Base-by-base conservation (phyloP, 2,113 vertebrate genomes). In the Austrofundulus limnaeus region DNA sequence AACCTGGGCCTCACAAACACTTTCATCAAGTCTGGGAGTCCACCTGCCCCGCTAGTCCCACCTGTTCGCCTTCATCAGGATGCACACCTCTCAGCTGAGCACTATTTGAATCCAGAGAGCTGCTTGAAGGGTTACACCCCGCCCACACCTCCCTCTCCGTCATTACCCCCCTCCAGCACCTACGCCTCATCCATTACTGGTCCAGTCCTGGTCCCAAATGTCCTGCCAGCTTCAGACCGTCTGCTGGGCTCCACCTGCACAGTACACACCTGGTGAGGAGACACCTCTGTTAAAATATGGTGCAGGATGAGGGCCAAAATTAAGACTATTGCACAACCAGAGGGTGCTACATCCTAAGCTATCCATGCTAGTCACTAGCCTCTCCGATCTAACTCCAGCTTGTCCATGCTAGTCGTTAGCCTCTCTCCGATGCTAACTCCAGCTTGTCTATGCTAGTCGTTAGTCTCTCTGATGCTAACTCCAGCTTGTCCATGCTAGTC, bases 1-100 rank as follows among this genome's bases (percentile, higher is more conserved):
- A n/a, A 7, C 41, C 12, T 86, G 66, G 75, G 80, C 38, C 72
- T 87, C 34, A 81, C 73, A 19, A 73, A 81, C 71, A 85, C 54
- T 42, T 51, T 41, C 21, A n/a, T 80, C 38, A 81, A 62, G 43
- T 10, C 72, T 58, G 77, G 71, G 45, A 57, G 80, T 0, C 20
- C 85, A 67, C 58, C 64, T 25, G 19, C 41, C 13, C 46, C 79
- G 20, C 31, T 14, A 11, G 6, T 38, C 5, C 51, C 3, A 14
- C 65, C 63, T 1, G 0, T 66, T 20, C 43, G n/a, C 10, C 43
- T 20, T 28, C 41, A 68, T 7, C 80, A 43, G 0, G 53, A 62
- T 15, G 49, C 39, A 11, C 74, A 54, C 49, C 59, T 11, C 48
- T 61, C 77, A 65, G 53, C 65, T 47, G 58, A 71, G 52, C 49